Evolutionary conservation across 2,888 invertebrate genomes (phyloP), one percentile per base, ranked within the genome.

Genomic region (Calameuta filiformis): DNA sequence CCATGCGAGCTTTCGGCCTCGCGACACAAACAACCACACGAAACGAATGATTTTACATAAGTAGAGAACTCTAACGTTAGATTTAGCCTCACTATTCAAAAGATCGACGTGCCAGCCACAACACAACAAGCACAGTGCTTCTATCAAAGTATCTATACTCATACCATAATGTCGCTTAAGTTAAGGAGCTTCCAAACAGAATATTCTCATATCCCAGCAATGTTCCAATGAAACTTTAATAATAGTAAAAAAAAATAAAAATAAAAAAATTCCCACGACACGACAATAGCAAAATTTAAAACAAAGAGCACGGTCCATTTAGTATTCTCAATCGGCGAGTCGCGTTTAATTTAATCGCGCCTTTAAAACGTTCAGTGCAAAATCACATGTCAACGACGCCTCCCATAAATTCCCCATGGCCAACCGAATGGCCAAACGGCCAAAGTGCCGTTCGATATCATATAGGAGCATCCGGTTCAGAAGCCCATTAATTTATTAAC

Each of bases 401-500:
- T 31, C 71, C 11, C 23, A 9, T 9, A 23, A 9, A 56, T 56
- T 33, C 1, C 37, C 12, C 37, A 12, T 37, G 37, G 12, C 37
- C 37, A 37, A 37, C 2, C 23, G 9, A 9, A 9, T 56, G 56
- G 56, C 56, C 23, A 2, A 56, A 23, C 56, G 23, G 56, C 56
- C 23, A 56, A 56, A 40, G 2, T 23, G 71, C 71, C 71, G 31
- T 15, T 31, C 12, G 31, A 31, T 31, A 34, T 71, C 31, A 15
- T 71, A 31, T 34, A 76, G 77, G 85, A 85, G 85, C 84, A 83
- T 87, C 87, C 87, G 85, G 87, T 89, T 87, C 86, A 87, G 84
- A 89, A 89, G 87, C 88, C 88, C 88, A 83, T 88, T 86, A 89
- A 89, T 89, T 89, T 86, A 88, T 86, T 85, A 87, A 86, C 86